phyloP scores from a whole-genome alignment of 2,797 vertebrate genomes.

The Acipenser ruthenus region DNA sequence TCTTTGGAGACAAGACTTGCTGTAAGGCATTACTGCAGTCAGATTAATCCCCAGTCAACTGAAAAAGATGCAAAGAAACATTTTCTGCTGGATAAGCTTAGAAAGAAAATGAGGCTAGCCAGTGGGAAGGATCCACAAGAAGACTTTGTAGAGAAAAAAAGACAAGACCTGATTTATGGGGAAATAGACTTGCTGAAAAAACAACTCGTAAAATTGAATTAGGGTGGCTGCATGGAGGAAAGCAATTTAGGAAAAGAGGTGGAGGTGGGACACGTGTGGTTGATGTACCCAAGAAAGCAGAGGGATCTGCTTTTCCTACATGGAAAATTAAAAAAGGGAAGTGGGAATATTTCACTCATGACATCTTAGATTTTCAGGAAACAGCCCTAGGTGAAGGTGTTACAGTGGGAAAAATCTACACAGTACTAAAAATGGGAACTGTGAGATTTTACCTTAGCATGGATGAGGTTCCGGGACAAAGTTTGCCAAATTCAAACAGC shows the following conservation, averaged over 20 bases:
- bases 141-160: no score
- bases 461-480: conserved; percentile 7
- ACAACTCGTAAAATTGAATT: no score
- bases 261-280: not conserved
- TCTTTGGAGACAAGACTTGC: no score
- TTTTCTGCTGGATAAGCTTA: no score
- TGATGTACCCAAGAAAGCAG: not conserved
- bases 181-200: no score
- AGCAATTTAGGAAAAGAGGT: not conserved
- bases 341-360: conserved; percentile 24
- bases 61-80: no score
- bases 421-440: conserved; percentile 19
- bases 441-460: conserved; percentile 28
- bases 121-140: no score
- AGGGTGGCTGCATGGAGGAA: not conserved
- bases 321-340: conserved; percentile 18
- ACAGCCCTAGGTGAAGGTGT: conserved; percentile 19
- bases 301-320: conserved; percentile 24
- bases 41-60: no score
- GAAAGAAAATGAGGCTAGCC: no score
- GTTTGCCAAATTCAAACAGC: conserved; percentile 5
- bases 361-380: conserved; percentile 26
- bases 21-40: no score
- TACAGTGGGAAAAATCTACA: conserved; percentile 23
- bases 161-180: no score